Evolutionary conservation across 30 jellyfish, hydroid and myxozoan genomes (phyloP).

Genomic region (Cassiopea andromeda): DNA sequence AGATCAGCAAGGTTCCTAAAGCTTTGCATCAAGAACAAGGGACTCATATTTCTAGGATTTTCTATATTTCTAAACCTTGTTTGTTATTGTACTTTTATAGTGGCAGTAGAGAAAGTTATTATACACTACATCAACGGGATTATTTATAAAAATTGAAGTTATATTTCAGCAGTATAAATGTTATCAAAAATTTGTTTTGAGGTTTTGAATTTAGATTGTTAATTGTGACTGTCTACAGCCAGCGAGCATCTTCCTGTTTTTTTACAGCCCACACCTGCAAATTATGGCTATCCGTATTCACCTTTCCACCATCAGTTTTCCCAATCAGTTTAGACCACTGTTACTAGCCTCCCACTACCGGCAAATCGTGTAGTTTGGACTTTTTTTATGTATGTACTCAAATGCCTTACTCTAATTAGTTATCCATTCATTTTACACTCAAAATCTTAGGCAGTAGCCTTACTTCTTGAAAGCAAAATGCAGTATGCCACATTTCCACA

Average conservation of each 20-base stretch:
- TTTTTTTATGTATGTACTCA: too few species aligned
- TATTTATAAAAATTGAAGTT: conserved; percentile 23
- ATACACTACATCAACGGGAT: conserved; percentile 8
- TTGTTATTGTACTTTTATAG: conserved; percentile 1
- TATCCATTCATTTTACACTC: background rate
- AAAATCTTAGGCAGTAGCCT: background rate
- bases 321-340: too few species aligned
- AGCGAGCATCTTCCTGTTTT: too few species aligned
- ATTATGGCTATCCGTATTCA: too few species aligned
- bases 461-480: background rate
- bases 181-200: background rate
- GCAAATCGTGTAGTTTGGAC: too few species aligned
- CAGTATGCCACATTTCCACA: too few species aligned
- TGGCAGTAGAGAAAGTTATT: background rate
- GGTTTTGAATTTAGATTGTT: background rate
- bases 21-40: background rate
- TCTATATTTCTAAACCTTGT: background rate
- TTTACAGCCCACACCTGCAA: too few species aligned
- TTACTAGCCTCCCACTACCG: too few species aligned
- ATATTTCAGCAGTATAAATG: background rate
- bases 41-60: background rate
- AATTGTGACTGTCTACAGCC: background rate
- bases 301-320: too few species aligned
- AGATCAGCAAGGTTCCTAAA: background rate
- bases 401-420: background rate